Percentiles rank a stretch among this genome's conserved stretches.
Conservation (phyloP, 2,888 invertebrate genomes). For the Diarsia brunnea region DNA sequence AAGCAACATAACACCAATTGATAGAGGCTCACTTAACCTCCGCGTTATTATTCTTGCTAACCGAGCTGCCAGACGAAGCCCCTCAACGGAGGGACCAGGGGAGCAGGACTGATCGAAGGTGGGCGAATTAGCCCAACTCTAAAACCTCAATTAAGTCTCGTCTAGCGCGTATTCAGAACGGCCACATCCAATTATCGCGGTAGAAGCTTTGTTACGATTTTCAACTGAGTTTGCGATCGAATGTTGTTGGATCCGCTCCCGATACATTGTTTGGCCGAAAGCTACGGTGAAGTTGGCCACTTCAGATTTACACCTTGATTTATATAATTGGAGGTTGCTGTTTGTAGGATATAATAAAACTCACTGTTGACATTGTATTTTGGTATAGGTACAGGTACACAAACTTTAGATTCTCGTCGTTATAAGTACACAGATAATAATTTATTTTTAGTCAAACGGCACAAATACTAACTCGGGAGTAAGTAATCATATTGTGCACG, state of each 20-base stretch:
- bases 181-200: conserved; percentile 90
- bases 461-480: neutral
- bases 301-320: conserved; percentile 69
- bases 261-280: conserved; percentile 73
- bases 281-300: conserved; percentile 70
- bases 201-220: conserved; percentile 87
- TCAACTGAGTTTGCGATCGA: conserved; percentile 75
- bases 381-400: neutral
- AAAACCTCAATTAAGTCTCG: conserved; percentile 91
- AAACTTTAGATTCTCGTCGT: neutral
- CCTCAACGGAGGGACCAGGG: conserved; percentile 76
- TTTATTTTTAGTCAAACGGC: neutral
- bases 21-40: conserved; percentile 83
- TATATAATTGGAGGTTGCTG: conserved; percentile 58
- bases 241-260: conserved; percentile 63
- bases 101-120: conserved; percentile 86
- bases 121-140: conserved; percentile 90
- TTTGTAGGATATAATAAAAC: conserved; percentile 35
- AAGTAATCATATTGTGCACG: neutral
- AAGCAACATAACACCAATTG: conserved; percentile 79
- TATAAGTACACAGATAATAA: neutral
- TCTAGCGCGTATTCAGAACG: conserved; percentile 89
- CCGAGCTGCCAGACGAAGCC: conserved; percentile 84
- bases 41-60: conserved; percentile 80
- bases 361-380: conserved; percentile 13